phyloP scores from a whole-genome alignment of 1,140 invertebrate genomes.

The Musca domestica region DNA sequence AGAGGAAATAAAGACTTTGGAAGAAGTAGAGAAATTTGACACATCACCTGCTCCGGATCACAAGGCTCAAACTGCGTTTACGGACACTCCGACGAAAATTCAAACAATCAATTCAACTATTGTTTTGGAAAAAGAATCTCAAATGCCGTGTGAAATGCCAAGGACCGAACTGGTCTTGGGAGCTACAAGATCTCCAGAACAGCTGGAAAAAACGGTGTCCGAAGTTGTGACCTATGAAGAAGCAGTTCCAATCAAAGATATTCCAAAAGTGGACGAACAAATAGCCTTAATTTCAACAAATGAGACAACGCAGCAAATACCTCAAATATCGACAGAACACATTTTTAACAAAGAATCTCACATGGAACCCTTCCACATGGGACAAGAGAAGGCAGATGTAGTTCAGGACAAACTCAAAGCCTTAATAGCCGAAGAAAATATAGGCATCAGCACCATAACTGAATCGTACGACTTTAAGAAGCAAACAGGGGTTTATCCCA shows the following conservation, averaged over 20 bases:
- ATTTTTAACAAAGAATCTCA: conserved; percentile 36
- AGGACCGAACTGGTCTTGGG: background rate
- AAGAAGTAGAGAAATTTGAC: background rate
- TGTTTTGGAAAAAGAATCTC: conserved; percentile 15
- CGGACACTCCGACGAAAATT: background rate
- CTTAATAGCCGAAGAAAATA: conserved; percentile 37
- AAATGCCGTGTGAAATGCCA: background rate
- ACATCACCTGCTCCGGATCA: background rate
- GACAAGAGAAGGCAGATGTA: conserved; percentile 23
- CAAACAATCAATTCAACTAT: background rate
- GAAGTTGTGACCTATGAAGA: conserved; percentile 31
- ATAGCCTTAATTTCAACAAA: conserved; percentile 12
- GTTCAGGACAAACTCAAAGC: conserved; percentile 29
- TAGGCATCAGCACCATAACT: conserved; percentile 33
- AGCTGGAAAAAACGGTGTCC: conserved; percentile 25
- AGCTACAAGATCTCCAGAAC: background rate
- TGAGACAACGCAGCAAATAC: conserved; percentile 21
- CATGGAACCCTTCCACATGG: conserved; percentile 16
- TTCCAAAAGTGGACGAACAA: conserved; percentile 2
- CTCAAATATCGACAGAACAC: conserved; percentile 33
- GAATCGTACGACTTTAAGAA: conserved; percentile 36
- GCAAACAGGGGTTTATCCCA: conserved; percentile 30
- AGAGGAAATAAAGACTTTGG: background rate
- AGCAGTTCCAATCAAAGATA: conserved; percentile 17
- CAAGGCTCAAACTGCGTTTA: background rate